A percentile compares a stretch with the other conserved stretches of the same genome.
Conservation (phyloP, 2,113 vertebrate species). For the Alosa alosa region DNA sequence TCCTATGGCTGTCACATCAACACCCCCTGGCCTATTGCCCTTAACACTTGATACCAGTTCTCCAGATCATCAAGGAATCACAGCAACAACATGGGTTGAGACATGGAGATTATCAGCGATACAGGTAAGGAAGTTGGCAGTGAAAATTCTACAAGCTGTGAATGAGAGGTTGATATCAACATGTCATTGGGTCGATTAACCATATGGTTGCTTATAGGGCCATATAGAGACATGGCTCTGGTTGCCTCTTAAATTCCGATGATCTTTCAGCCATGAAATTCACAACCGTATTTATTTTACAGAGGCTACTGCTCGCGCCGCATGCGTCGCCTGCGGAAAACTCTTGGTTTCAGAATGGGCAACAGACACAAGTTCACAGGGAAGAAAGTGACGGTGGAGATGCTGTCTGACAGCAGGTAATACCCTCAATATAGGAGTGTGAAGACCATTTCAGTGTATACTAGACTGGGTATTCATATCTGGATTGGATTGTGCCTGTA, state of each 20-base stretch:
- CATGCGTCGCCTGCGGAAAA: slow-evolving; percentile 89
- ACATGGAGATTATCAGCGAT: slow-evolving; percentile 96
- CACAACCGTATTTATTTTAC: slow-evolving; percentile 13
- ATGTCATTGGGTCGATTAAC: background rate
- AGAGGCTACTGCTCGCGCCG: slow-evolving; percentile 96
- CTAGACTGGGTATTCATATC: background rate
- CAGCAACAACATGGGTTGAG: slow-evolving; percentile 97
- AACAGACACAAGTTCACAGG: slow-evolving; percentile 96
- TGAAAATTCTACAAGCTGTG: background rate
- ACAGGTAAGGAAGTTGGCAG: slow-evolving; percentile 76
- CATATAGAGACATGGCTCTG: background rate
- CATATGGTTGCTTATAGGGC: background rate
- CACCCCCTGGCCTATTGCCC: slow-evolving; percentile 38
- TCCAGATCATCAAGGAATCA: slow-evolving; percentile 97
- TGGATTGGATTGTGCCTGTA: background rate
- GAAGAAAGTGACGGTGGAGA: slow-evolving; percentile 92
- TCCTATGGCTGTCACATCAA: background rate
- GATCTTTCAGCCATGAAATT: background rate
- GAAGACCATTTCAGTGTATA: background rate
- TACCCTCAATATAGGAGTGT: background rate
- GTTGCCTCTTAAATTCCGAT: background rate
- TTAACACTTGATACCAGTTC: slow-evolving; percentile 78
- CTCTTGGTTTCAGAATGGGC: slow-evolving; percentile 96
- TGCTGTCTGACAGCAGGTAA: slow-evolving; percentile 91
- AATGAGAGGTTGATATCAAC: background rate